Evolutionary conservation across 2,113 vertebrate species (phyloP), one percentile per base, ranked within the genome.

Genomic region (Hemibagrus wyckioides): DNA sequence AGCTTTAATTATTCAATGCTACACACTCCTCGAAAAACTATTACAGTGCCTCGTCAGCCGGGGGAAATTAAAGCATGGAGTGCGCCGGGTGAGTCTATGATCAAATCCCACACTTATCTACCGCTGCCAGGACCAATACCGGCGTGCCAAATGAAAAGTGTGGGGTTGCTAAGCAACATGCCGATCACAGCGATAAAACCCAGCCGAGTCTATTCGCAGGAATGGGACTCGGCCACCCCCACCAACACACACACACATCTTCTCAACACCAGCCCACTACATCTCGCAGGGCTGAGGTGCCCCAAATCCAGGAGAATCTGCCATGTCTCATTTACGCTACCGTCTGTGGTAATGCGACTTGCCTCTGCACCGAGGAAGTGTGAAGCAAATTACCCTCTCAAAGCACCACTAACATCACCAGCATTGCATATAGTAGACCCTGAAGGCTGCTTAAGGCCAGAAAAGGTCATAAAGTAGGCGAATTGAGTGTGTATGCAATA

Each of bases 81-180:
- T 79, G 80, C 54, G 84, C 61, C 80, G 84, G 84, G 25, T 39
- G 67, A 85, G 87, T 82, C 87, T 88, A 90, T 87, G 89, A 90
- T 88, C 87, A 89, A 89, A 90, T 90, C 87, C 88, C 82, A 85
- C 85, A 84, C 88, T 89, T 89, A 90, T 89, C 89, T 86, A 63
- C 39, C 41, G 50, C 85, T 89, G 89, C 86, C 89, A 91, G 87
- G 63, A 87, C 87, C 86, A 88, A 83, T 87, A 83, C 82, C 79
- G 44, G 54, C 25, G 36, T 73, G 57, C 84, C 87, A 91, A 91
- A 88, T 91, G 82, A 89, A 90, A 88, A 89, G 88, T 91, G 88
- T 82, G 86, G 59, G 88, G 90, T 91, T 91, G 90, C 90, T 88
- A 56, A 88, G 90, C 90, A 91, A 91, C 88, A 83, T 89, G 84